Evolutionary conservation across 2,888 invertebrate species (phyloP), one percentile per base, ranked within the genome.

Genomic region (Phyto melanocephala): DNA sequence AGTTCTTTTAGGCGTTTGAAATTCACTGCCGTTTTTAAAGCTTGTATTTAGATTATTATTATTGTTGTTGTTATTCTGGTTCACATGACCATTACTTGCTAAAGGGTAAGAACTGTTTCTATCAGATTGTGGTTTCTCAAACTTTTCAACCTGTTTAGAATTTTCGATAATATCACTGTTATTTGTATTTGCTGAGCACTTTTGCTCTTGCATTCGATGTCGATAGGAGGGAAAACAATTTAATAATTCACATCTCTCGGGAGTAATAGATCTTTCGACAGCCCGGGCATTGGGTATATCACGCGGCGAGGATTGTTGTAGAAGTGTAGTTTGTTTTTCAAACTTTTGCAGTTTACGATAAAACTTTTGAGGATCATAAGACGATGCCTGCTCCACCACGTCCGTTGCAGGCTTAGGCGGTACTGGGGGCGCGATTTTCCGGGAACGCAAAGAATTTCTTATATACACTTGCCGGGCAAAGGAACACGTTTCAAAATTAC

Each of bases 351-450:
- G 63, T 84, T 87, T 87, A 15, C 86, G 85, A 24, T 86, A 86
- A 80, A 88, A 88, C 56, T 85, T 86, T 13, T 84, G 81, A n/a
- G 88, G 86, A 84, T 88, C 86, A 76, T 87, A 86, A 10, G 62
- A 67, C 15, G 40, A 40, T 0, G 10, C 11, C 6, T 82, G 71
- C n/a, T 79, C 71, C n/a, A n/a, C 7, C 1, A 50, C 2, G 10
- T 74, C 63, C 6, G 80, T 68, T 35, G 62, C 22, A 15, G 87
- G 87, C 67, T 86, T 86, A 10, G 86, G 87, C 11, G 87, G 86
- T 11, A 86, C 84, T 1, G 86, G 86, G n/a, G 87, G 86, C 11
- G 24, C 62, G 8, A 24, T 13, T 47, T 76, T 78, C 24, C 60
- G 79, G 6, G 74, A 75, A 52, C 82, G 70, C 24, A 82, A 50